phyloP scores from a whole-genome alignment of 64 coral and sea anemone species.

The Stylophora pistillata region DNA sequence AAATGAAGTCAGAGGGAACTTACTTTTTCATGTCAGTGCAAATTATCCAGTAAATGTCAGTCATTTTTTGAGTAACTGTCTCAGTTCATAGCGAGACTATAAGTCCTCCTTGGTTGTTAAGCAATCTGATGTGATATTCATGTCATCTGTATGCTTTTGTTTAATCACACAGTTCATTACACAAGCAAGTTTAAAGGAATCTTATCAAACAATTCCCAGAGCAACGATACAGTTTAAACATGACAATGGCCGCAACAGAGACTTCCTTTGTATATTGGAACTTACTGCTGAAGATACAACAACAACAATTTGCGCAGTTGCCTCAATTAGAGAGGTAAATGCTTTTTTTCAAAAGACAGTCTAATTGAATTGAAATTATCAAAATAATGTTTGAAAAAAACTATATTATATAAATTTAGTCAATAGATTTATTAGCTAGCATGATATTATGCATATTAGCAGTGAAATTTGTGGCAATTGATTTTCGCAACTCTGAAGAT shows the following conservation, averaged over 20 bases:
- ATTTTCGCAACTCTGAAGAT: too few species aligned
- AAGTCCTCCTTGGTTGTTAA: neutral
- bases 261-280: conserved; percentile 46
- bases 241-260: conserved; percentile 29
- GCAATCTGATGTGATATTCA: neutral
- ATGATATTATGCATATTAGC: too few species aligned
- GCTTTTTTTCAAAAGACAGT: neutral
- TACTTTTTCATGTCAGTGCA: too few species aligned
- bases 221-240: conserved; percentile 25
- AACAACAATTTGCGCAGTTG: neutral
- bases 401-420: too few species aligned
- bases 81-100: neutral
- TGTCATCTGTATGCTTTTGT: neutral
- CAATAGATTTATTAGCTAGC: too few species aligned
- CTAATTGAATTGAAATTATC: neutral
- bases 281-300: neutral
- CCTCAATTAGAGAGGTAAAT: conserved; percentile 33
- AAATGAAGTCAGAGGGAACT: too few species aligned
- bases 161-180: conserved; percentile 13
- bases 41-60: too few species aligned
- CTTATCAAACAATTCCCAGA: conserved; percentile 28
- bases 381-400: too few species aligned
- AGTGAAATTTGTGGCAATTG: too few species aligned
- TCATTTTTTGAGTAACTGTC: too few species aligned
- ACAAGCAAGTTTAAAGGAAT: conserved; percentile 20